A percentile compares a stretch with the other conserved stretches of the same genome.
Evolutionary conservation across 30 jellyfish, hydroid and myxozoan species (phyloP).

Genomic region (Hydra vulgaris): DNA sequence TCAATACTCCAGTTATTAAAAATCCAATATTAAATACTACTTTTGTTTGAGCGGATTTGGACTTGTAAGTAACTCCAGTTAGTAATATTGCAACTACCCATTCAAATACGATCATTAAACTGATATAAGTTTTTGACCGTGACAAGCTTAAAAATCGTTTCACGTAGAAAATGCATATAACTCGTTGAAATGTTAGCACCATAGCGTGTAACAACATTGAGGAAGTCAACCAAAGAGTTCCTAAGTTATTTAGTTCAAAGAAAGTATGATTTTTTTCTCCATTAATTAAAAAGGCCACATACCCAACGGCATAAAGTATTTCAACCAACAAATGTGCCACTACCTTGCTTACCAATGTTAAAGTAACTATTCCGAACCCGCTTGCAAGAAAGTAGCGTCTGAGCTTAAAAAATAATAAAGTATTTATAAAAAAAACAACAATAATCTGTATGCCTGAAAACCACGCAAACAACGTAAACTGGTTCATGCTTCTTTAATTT

Average conservation of each 20-base stretch:
- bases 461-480: constrained; percentile 27
- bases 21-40: constrained; percentile 19
- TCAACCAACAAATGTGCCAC: constrained; percentile 7
- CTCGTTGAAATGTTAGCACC: constrained; percentile 34
- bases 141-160: constrained; percentile 11
- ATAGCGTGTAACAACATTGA: constrained; percentile 12
- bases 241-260: not conserved
- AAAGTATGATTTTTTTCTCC: constrained; percentile 15
- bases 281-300: not conserved
- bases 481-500: not conserved
- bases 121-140: constrained; percentile 9
- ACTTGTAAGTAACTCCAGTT: not conserved
- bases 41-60: not conserved
- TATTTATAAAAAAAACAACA: not conserved
- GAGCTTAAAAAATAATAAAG: constrained; percentile 16
- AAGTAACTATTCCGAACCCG: constrained; percentile 29
- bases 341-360: constrained; percentile 13
- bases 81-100: constrained; percentile 12
- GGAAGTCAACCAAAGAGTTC: constrained; percentile 17
- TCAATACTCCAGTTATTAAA: constrained; percentile 9
- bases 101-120: constrained; percentile 3
- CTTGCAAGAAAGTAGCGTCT: constrained; percentile 29
- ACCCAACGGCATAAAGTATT: not conserved
- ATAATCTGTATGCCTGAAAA: constrained; percentile 16
- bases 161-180: constrained; percentile 1